These are phyloP conservation scores for Drosophila bipectinata DNA, from an alignment of 1,140 invertebrate species.

Conservation along the genomic window DNA sequence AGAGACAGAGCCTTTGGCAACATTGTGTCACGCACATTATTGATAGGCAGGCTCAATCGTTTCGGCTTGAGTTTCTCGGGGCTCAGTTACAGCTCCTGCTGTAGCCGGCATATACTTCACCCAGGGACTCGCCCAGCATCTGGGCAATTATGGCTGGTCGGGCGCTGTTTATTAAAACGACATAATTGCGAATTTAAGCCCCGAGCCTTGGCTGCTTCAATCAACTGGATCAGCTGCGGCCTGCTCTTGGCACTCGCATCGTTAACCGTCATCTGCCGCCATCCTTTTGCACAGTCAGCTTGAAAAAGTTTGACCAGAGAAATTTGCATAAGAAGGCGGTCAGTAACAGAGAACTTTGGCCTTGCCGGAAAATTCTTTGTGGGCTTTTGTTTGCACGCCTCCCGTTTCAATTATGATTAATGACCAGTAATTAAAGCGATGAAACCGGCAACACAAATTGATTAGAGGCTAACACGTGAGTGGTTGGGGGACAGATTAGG, in stretches of 20 bases:
- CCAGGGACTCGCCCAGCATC: slow-evolving; percentile 26
- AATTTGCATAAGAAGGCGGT: slow-evolving; percentile 33
- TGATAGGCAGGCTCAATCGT: slow-evolving; percentile 62
- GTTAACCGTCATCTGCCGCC: slow-evolving; percentile 16
- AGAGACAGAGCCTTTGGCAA: slow-evolving; percentile 43
- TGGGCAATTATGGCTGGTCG: slow-evolving; percentile 63
- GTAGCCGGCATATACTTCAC: neutral
- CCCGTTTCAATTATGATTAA: slow-evolving; percentile 69
- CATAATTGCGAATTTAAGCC: slow-evolving; percentile 76
- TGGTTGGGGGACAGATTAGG: slow-evolving; percentile 14
- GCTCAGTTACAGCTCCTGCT: slow-evolving; percentile 35
- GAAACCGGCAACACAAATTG: slow-evolving; percentile 43
- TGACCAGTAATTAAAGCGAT: slow-evolving; percentile 61
- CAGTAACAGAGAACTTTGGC: slow-evolving; percentile 39
- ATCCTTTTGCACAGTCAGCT: slow-evolving; percentile 40
- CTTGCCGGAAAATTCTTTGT: slow-evolving; percentile 6
- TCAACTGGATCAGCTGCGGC: slow-evolving; percentile 41
- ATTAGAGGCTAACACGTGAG: slow-evolving; percentile 38
- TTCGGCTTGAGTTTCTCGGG: slow-evolving; percentile 30
- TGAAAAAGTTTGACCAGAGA: slow-evolving; percentile 30
- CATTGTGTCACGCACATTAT: slow-evolving; percentile 71
- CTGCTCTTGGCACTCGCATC: slow-evolving; percentile 37
- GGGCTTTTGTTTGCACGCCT: slow-evolving; percentile 21
- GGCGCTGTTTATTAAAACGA: slow-evolving; percentile 70
- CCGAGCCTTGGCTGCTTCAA: slow-evolving; percentile 30